Evolutionary conservation across 1,140 invertebrate genomes (phyloP).

Genomic region (Drosophila micromelanica): DNA sequence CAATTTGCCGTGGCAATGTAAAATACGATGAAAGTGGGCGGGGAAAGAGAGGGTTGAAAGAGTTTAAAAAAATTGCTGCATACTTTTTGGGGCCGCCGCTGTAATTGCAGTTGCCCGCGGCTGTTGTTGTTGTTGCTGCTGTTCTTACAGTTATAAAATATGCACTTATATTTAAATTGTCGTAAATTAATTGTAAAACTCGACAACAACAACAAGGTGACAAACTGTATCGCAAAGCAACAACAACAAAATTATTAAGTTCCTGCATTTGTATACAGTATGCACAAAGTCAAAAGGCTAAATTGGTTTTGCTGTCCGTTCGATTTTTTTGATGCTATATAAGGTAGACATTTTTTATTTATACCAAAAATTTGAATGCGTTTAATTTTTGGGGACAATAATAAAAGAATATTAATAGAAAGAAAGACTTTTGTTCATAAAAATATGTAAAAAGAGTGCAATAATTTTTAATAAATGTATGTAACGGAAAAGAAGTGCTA

Average conservation of each 20-base stretch:
- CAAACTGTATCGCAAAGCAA: background rate
- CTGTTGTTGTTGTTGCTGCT: slow-evolving; percentile 4
- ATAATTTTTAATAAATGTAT: too few species aligned
- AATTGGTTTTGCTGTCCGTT: too few species aligned
- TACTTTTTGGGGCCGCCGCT: slow-evolving; percentile 35
- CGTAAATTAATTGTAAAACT: slow-evolving; percentile 69
- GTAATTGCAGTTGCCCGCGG: slow-evolving; percentile 40
- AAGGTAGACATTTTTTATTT: too few species aligned
- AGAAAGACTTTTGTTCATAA: too few species aligned
- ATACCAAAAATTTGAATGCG: too few species aligned
- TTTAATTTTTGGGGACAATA: too few species aligned
- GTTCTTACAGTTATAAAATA: slow-evolving; percentile 48
- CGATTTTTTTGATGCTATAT: too few species aligned
- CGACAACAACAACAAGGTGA: slow-evolving; percentile 23
- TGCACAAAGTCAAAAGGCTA: too few species aligned
- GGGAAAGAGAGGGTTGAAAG: slow-evolving; percentile 1
- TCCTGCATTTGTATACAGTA: too few species aligned
- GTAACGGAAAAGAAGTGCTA: too few species aligned
- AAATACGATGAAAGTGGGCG: background rate
- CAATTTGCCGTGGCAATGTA: slow-evolving; percentile 38
- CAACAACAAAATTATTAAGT: background rate
- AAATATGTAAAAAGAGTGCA: too few species aligned
- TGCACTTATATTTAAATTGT: slow-evolving; percentile 71
- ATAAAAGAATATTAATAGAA: too few species aligned
- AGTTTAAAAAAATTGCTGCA: slow-evolving; percentile 48